phyloP scores from a whole-genome alignment of 2,797 vertebrate species.

The Heliangelus exortis region DNA sequence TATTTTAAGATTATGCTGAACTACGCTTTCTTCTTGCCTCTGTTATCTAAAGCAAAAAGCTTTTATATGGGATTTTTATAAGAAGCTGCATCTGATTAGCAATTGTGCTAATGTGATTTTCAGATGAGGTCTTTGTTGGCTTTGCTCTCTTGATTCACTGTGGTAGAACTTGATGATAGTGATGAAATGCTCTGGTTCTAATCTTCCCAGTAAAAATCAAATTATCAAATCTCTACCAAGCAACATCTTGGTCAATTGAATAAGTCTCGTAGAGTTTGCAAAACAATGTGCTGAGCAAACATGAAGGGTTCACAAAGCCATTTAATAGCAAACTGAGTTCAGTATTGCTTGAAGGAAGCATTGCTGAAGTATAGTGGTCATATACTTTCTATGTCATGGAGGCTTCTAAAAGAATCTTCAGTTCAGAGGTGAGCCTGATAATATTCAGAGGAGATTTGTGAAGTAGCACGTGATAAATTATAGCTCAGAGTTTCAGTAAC shows the following conservation, averaged over 20 bases:
- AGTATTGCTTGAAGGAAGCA: neutral
- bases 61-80: slow-evolving; percentile 39
- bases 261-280: slow-evolving; percentile 26
- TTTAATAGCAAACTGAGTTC: slow-evolving; percentile 5
- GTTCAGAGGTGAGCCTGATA: neutral
- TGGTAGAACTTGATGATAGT: neutral
- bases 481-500: neutral
- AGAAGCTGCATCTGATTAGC: slow-evolving; percentile 25
- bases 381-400: neutral
- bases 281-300: slow-evolving; percentile 23
- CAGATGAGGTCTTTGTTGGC: neutral
- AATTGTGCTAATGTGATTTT: neutral
- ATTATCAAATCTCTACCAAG: slow-evolving; percentile 13
- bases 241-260: neutral
- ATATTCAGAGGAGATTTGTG: neutral
- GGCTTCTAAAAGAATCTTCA: neutral
- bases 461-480: neutral
- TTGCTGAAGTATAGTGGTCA: neutral
- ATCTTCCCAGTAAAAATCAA: slow-evolving; percentile 22
- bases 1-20: slow-evolving; percentile 6
- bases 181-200: slow-evolving; percentile 20
- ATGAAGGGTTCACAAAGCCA: neutral
- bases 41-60: slow-evolving; percentile 5
- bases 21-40: neutral
- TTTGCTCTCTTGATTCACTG: neutral